Base-by-base conservation (phyloP, 1,140 invertebrate species). In the Nixonia krombeini region DNA sequence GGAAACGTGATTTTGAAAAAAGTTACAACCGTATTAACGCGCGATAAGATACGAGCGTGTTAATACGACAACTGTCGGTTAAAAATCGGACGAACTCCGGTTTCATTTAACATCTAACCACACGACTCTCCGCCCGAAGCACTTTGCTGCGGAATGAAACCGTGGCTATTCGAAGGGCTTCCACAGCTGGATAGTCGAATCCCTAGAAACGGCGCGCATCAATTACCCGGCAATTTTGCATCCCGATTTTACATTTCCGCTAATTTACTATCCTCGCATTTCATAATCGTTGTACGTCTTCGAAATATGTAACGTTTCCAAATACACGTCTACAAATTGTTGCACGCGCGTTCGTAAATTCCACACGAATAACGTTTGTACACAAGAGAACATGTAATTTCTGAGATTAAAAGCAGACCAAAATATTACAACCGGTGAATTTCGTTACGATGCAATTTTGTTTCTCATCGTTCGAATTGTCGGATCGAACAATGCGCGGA, bases 401-500 rank as follows among this genome's bases (percentile, higher is more conserved):
- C n/a, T n/a, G n/a, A n/a, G n/a, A n/a, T n/a, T 4, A 25, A 29
- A 29, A 1, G 28, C n/a, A 29, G 8, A 29, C 3, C 7, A 8
- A 29, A 29, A 2, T 1, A 29, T 21, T 21, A 49, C 33, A 55
- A 62, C 42, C 50, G 38, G 37, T 49, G 31, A 33, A 15, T 17
- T 49, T 21, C 6, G 21, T 21, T 21, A 3, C 26, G 37, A 55
- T 55, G 55, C 44, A 44, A 15, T 21, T 61, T 42, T 18, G 10
- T 21, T 61, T 42, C 13, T 46, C 64, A 62, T 62, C 40, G 57
- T 62, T 57, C 53, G 47, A 49, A 25, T 21, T 21, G 2, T 58
- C n/a, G n/a, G 58, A 52, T 62, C 49, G 59, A 70, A 70, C 51
- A 64, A 70, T 59, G 50, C 61, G 38, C 41, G 51, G 26, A 64